phyloP scores from a whole-genome alignment of 35 echinoderm and acorn worm genomes.

The Lytechinus variegatus region DNA sequence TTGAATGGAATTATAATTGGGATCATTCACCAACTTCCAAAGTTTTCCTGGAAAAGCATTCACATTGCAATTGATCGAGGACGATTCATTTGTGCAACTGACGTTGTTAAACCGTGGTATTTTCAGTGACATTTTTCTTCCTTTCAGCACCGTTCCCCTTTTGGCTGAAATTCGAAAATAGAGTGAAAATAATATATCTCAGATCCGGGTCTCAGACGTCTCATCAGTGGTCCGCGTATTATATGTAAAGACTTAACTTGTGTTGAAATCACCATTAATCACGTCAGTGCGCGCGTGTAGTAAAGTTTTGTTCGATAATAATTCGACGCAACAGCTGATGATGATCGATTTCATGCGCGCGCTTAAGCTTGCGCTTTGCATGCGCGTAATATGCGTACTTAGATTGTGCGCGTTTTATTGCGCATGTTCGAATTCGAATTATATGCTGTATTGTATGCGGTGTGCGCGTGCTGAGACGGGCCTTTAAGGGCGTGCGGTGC shows the following conservation, averaged over 20 bases:
- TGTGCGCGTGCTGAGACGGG: no score
- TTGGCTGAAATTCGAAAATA: neutral
- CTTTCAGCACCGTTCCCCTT: neutral
- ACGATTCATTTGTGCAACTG: neutral
- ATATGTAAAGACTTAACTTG: no score
- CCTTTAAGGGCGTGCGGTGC: no score
- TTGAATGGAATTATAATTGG: conserved; percentile 70
- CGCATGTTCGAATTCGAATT: no score
- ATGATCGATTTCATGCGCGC: neutral
- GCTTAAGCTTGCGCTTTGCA: neutral
- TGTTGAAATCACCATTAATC: neutral
- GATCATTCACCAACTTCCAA: conserved; percentile 94
- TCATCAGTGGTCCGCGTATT: no score
- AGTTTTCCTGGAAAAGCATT: conserved; percentile 97
- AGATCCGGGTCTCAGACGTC: no score
- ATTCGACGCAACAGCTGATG: neutral
- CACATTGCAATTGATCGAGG: conserved; percentile 58
- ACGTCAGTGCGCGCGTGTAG: neutral
- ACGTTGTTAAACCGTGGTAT: neutral
- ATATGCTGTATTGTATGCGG: no score
- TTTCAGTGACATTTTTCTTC: conserved; percentile 8
- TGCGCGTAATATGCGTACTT: neutral
- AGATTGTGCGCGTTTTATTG: neutral
- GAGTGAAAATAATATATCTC: no score
- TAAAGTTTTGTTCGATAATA: neutral